Base-by-base conservation (phyloP, 1,140 invertebrate genomes). In the Polyergus mexicanus region DNA sequence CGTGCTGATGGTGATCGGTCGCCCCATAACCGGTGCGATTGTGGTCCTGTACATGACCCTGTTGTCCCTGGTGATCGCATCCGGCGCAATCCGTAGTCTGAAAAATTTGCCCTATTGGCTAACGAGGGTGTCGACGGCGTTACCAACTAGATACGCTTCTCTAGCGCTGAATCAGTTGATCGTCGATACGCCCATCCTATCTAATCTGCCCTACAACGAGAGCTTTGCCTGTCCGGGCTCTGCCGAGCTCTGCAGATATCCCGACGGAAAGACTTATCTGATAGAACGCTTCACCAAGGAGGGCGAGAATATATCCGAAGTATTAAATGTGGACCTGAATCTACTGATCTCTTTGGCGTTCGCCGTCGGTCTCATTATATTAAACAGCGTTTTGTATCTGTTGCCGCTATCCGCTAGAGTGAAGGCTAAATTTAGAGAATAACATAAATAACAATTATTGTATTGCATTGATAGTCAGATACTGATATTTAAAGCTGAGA, bases 341-440 rank as follows among this genome's bases (percentile, higher is more conserved):
- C 96, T 98, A 65, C 96, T 97, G 0, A 96, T 98, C n/a, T 97
- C 97, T 0, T 97, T 98, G 85, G 97, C 97, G 0, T 99, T 99
- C 92, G 97, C 97, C 0, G 94, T 98, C 7, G 97, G 97, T 11
- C 96, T 98, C 74, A 97, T 97, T 84, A 95, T 98, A 68, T 95
- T 98, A 0, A 99, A 98, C 92, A 97, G 98, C 89, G 96, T 99
- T 74, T 94, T 98, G 22, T 98, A 99, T 94, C 94, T 98, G 16
- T 96, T 99, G 85, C 98, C 98, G 0, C 93, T 99, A 78, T 98
- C 98, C 0, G 96, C 97, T n/a, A 98, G 97, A 92, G 96, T 99
- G 7, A 98, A 98, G 93, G 97, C 97, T 32, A 99, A 99, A 95
- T 99, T 99, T 94, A 96, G 98, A 92, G 98, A 98, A 93, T 98